Percentiles rank a stretch among this genome's conserved stretches.
phyloP scores from a whole-genome alignment of 1,140 invertebrate species.

The Dolichoris vasculosae region DNA sequence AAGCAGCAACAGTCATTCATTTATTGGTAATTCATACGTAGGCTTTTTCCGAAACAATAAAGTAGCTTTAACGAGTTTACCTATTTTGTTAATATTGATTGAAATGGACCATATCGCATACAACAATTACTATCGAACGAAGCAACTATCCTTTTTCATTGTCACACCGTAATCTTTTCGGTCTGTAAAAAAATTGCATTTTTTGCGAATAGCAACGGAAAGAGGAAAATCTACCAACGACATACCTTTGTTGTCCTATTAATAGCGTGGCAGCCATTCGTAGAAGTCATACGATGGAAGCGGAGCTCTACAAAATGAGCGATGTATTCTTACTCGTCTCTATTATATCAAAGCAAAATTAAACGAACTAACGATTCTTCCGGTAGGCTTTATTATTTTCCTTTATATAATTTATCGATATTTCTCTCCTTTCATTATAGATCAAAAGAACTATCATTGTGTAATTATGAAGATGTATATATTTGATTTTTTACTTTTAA shows the following conservation, averaged over 20 bases:
- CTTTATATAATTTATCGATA: not conserved
- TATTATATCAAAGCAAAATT: constrained; percentile 10
- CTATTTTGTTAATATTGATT: constrained; percentile 38
- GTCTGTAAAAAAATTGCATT: not conserved
- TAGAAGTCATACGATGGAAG: constrained; percentile 31
- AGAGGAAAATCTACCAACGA: constrained; percentile 25
- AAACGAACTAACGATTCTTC: constrained; percentile 25
- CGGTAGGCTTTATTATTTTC: not conserved
- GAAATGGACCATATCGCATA: not conserved
- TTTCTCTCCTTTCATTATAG: no score
- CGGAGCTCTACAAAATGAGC: constrained; percentile 30
- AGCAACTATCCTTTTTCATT: no score
- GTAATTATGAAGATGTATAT: not conserved
- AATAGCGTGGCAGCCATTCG: constrained; percentile 37
- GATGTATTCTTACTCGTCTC: constrained; percentile 27
- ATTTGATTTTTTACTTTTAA: not conserved
- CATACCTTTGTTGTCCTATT: constrained; percentile 48
- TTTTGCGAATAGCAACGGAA: not conserved
- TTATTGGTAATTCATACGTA: constrained; percentile 63
- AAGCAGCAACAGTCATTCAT: constrained; percentile 65
- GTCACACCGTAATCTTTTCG: not conserved
- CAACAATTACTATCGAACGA: constrained; percentile 22
- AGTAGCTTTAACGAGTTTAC: constrained; percentile 48
- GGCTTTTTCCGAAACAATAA: constrained; percentile 64
- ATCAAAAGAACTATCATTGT: not conserved